phyloP scores from a whole-genome alignment of 1,140 invertebrate genomes.

The Drosophila rhopaloa region DNA sequence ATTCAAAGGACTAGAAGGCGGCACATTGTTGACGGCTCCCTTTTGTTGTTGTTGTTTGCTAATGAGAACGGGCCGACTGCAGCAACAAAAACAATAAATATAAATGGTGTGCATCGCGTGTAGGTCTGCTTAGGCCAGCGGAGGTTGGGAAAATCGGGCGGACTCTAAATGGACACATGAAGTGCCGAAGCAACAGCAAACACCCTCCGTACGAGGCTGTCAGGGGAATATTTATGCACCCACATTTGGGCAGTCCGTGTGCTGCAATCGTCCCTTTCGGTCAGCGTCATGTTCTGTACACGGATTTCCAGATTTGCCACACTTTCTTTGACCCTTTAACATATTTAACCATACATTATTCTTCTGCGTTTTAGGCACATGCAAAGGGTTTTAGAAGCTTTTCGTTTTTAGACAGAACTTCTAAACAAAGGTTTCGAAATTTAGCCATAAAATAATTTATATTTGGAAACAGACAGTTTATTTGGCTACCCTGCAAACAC shows the following conservation, averaged over 20 bases:
- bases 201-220: conserved; percentile 23
- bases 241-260: conserved; percentile 15
- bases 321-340: conserved; percentile 9
- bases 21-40: conserved; percentile 6
- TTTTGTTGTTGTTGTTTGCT: conserved; percentile 24
- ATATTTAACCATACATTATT: conserved; percentile 8
- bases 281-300: no score
- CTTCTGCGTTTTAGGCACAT: no score
- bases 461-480: not conserved
- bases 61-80: conserved; percentile 17
- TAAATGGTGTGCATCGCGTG: conserved; percentile 43
- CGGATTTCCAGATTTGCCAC: no score
- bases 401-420: no score
- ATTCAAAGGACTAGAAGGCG: conserved; percentile 13
- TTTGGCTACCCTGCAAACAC: not conserved
- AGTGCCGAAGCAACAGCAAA: conserved; percentile 50
- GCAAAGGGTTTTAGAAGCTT: no score
- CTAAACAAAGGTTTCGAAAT: no score
- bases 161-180: conserved; percentile 54
- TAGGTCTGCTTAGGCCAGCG: conserved; percentile 19
- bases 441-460: no score
- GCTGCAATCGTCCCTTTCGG: conserved; percentile 17
- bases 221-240: conserved; percentile 41
- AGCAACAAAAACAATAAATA: conserved; percentile 26
- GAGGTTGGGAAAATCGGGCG: not conserved